Base-by-base conservation (phyloP, 2,888 invertebrate genomes). In the Coelopa pilipes region DNA sequence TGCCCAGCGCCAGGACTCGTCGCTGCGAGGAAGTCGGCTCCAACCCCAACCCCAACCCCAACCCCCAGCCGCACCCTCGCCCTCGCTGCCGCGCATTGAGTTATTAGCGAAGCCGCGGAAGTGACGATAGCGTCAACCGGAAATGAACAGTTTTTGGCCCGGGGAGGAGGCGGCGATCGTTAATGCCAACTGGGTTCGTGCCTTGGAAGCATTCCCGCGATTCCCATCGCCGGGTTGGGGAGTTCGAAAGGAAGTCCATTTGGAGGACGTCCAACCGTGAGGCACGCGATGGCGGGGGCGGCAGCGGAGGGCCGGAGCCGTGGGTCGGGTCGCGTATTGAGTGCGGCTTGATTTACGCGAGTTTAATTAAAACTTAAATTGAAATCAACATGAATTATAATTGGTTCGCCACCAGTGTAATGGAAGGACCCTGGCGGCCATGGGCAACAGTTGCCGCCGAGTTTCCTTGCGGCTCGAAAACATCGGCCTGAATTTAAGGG, bases 101-200 rank as follows among this genome's bases (percentile, higher is more conserved):
- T 78, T 78, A 76, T 78, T 76, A 76, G 78, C 74, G 72, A 75
- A 75, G 76, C 74, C 74, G 72, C 78, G 78, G 84, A 83, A 81
- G 79, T 80, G 83, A 78, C 80, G 82, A 82, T 84, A 84, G 78
- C 79, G 80, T 80, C 80, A 77, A 82, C 77, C 80, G 83, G 83
- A 84, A 84, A 83, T 82, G 83, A 83, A 82, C 79, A 78, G 80
- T 80, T 82, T 81, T 82, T 79, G 78, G 80, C 75, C 69, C 68
- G 68, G 63, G 60, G n/a, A 17, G 19, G 55, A 55, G 57, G 69
- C 57, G 34, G 34, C 34, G 34, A 34, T 34, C 34, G 34, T 34
- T 34, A 34, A 34, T 34, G 13, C 53, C 15, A 59, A 62, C 21
- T 24, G 60, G 11, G 24, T 11, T 15, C 21, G 60, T 24, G 15